phyloP scores from a whole-genome alignment of 92 coral and sea anemone genomes.

The Heteractis magnifica region DNA sequence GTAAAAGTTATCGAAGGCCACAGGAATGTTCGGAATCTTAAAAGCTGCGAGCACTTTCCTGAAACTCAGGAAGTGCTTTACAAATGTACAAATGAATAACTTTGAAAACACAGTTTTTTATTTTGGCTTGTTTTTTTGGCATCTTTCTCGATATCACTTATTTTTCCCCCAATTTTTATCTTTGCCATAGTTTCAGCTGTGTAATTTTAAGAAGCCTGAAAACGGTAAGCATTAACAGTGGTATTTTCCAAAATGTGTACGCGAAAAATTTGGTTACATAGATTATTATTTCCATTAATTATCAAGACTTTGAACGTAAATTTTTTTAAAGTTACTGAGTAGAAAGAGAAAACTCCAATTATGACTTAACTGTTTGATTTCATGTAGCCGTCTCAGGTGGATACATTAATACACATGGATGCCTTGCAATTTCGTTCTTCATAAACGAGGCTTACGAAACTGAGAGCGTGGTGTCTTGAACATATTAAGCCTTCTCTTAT shows the following conservation, averaged over 20 bases:
- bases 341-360: too few species aligned
- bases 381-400: too few species aligned
- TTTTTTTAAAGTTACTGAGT: too few species aligned
- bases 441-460: slow-evolving; percentile 1
- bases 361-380: neutral
- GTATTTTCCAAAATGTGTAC: too few species aligned
- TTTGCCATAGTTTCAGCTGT: too few species aligned
- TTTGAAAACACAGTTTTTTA: neutral
- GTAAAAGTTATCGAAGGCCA: neutral
- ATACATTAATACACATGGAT: too few species aligned
- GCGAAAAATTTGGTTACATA: too few species aligned
- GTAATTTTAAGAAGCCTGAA: too few species aligned
- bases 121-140: neutral
- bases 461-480: slow-evolving; percentile 39
- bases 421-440: neutral
- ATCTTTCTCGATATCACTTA: too few species aligned
- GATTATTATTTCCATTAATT: too few species aligned
- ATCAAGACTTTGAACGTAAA: neutral
- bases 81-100: neutral
- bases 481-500: slow-evolving; percentile 12
- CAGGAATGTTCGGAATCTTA: neutral
- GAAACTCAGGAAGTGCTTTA: slow-evolving; percentile 7
- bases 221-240: too few species aligned
- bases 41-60: neutral
- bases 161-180: too few species aligned